These are phyloP conservation scores for Mormoops blainvillei DNA, from an alignment of 2,113 vertebrate genomes.

Conservation along the genomic window DNA sequence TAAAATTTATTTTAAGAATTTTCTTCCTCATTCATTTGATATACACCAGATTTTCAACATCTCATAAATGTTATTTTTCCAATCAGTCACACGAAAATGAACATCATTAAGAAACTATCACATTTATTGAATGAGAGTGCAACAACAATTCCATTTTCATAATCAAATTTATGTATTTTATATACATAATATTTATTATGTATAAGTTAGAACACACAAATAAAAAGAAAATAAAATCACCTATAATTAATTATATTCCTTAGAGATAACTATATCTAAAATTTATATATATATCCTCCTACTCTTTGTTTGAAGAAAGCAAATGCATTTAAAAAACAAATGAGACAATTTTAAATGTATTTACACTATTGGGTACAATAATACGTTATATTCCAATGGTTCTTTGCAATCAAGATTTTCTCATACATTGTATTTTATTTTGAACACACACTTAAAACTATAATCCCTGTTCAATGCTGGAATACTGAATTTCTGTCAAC, in stretches of 20 bases:
- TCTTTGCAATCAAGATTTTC: neutral
- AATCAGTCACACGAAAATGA: neutral
- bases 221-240: neutral
- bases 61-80: neutral
- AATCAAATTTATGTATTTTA: neutral
- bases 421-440: neutral
- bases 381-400: neutral
- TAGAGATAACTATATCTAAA: neutral
- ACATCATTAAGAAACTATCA: neutral
- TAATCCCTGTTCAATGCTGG: neutral
- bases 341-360: neutral
- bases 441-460: neutral
- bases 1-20: neutral
- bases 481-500: constrained; percentile 13
- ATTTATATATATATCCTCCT: neutral
- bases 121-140: neutral
- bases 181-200: neutral
- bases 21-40: neutral
- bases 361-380: neutral
- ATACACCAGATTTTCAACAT: neutral
- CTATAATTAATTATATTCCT: neutral
- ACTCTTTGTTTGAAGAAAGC: neutral
- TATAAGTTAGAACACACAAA: constrained; percentile 2
- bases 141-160: neutral
- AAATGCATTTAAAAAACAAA: neutral